Evolutionary conservation across 2,113 vertebrate species (phyloP).

Genomic region (Rissa tridactyla): DNA sequence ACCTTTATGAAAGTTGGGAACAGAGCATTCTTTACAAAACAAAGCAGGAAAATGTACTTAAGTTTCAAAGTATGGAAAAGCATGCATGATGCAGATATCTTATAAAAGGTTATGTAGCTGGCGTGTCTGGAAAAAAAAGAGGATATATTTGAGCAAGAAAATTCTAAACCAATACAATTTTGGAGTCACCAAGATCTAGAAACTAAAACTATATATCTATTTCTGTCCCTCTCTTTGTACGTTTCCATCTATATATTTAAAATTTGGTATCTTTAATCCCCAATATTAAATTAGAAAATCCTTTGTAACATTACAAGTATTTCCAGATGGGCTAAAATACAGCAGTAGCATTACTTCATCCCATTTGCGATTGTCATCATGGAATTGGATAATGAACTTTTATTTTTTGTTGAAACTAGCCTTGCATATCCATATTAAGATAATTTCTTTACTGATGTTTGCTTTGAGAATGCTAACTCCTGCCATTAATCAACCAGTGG

Average conservation of each 20-base stretch:
- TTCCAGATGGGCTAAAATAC: not conserved
- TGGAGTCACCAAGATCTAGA: not conserved
- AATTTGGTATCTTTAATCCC: not conserved
- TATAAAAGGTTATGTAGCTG: not conserved
- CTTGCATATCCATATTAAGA: not conserved
- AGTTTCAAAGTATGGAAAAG: not conserved
- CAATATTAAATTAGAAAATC: not conserved
- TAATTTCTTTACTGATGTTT: not conserved
- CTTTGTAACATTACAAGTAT: not conserved
- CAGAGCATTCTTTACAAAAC: not conserved
- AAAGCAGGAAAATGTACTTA: not conserved
- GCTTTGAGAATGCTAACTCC: not conserved
- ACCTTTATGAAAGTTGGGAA: not conserved
- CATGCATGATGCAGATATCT: not conserved
- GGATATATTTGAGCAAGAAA: not conserved
- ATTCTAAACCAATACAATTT: not conserved
- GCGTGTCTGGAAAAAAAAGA: not conserved
- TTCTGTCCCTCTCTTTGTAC: not conserved
- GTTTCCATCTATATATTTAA: not conserved
- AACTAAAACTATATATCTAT: not conserved
- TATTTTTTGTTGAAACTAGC: not conserved
- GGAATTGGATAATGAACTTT: not conserved
- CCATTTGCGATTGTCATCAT: not conserved
- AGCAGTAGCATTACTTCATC: not conserved
- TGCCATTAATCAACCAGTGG: not conserved